Percentiles rank a stretch among this genome's conserved stretches.
These are phyloP conservation scores for Hydra vulgaris DNA, from an alignment of 30 jellyfish, hydroid and myxozoan species.

Conservation along the genomic window DNA sequence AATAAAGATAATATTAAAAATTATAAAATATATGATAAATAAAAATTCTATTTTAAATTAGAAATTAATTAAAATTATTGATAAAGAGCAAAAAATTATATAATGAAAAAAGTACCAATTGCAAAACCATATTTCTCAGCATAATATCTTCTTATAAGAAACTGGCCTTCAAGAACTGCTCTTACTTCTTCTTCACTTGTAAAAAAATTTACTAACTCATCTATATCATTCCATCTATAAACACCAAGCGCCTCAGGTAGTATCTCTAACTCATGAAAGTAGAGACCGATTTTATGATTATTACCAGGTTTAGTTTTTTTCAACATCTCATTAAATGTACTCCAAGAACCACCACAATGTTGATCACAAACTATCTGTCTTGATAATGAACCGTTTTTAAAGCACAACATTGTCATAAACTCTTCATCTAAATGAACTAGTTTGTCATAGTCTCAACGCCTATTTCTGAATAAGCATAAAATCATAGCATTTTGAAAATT, in stretches of 20 bases:
- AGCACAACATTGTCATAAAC: slow-evolving; percentile 83
- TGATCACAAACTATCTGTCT: slow-evolving; percentile 45
- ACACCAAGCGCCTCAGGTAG: slow-evolving; percentile 61
- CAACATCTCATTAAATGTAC: slow-evolving; percentile 37
- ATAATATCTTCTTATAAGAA: slow-evolving; percentile 57
- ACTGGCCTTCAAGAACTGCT: slow-evolving; percentile 83
- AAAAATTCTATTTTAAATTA: background rate
- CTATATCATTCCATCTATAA: slow-evolving; percentile 40
- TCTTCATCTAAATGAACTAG: slow-evolving; percentile 24
- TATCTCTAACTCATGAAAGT: slow-evolving; percentile 67
- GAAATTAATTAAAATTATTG: too few relatives aligned
- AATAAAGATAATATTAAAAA: slow-evolving; percentile 6
- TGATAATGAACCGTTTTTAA: slow-evolving; percentile 79
- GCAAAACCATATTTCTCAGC: slow-evolving; percentile 51
- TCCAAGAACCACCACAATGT: slow-evolving; percentile 39
- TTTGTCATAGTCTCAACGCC: background rate
- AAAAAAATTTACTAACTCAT: slow-evolving; percentile 29
- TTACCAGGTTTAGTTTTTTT: slow-evolving; percentile 58
- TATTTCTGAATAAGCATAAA: background rate
- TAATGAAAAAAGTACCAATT: slow-evolving; percentile 24
- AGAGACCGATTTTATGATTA: slow-evolving; percentile 54
- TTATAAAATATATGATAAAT: background rate
- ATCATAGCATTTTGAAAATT: too few relatives aligned
- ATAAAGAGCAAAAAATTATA: too few relatives aligned
- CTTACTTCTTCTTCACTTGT: slow-evolving; percentile 38